These are phyloP conservation scores for Rhyzopertha dominica DNA, from an alignment of 1,140 invertebrate species.

Conservation along the genomic window DNA sequence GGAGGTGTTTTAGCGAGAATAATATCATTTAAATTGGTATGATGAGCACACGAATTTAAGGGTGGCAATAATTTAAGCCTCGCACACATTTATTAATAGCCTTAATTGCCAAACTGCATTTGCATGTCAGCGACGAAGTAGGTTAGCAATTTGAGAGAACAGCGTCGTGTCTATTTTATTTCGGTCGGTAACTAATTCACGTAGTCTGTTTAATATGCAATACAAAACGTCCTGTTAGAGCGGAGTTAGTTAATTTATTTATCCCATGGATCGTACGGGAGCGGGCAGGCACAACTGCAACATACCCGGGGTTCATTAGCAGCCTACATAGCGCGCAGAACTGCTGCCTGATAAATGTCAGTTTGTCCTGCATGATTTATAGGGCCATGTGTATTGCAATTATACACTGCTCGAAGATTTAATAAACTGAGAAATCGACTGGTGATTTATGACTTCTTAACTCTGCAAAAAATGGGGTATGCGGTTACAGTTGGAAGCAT, in stretches of 20 bases:
- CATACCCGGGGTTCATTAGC: constrained; percentile 26
- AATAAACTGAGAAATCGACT: constrained; percentile 41
- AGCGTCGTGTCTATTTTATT: too few relatives aligned
- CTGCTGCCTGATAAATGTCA: constrained; percentile 29
- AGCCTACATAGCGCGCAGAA: constrained; percentile 27
- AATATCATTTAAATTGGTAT: too few relatives aligned
- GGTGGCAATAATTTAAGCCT: too few relatives aligned
- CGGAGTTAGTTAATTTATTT: constrained; percentile 6
- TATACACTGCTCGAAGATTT: constrained; percentile 40
- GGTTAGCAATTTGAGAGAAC: too few relatives aligned
- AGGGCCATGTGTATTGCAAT: constrained; percentile 37
- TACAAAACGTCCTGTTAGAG: too few relatives aligned
- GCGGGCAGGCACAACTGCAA: constrained; percentile 16
- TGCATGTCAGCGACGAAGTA: too few relatives aligned
- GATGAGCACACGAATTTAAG: too few relatives aligned
- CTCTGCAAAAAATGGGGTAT: constrained; percentile 17
- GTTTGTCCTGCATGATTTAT: constrained; percentile 36
- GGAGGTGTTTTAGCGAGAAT: too few relatives aligned
- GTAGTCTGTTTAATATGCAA: too few relatives aligned
- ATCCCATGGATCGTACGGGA: constrained; percentile 1
- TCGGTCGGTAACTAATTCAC: too few relatives aligned
- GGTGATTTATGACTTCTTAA: constrained; percentile 29
- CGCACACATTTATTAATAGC: too few relatives aligned
- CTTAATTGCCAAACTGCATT: too few relatives aligned
- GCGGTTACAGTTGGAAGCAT: constrained; percentile 27